A percentile compares a stretch with the other conserved stretches of the same genome.
Evolutionary conservation across 2,113 vertebrate genomes (phyloP).

Genomic region (Monarcha castaneiventris): DNA sequence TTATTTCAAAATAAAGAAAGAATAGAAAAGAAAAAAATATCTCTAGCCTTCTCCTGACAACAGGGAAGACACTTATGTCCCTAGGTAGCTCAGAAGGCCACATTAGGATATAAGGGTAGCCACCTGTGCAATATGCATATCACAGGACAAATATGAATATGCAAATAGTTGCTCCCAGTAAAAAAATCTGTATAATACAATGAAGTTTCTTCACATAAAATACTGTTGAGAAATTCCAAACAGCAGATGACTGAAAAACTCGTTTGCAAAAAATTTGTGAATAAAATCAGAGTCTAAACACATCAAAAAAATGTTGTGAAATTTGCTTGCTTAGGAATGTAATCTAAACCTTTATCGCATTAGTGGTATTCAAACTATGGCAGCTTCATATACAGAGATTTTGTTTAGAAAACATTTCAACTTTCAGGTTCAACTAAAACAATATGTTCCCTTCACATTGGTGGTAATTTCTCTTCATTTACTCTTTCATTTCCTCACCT

Average conservation of each 20-base stretch:
- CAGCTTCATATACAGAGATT: background rate
- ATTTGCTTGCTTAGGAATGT: background rate
- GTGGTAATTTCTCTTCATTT: background rate
- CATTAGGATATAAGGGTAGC: background rate
- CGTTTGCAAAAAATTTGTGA: background rate
- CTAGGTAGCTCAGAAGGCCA: background rate
- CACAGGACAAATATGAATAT: background rate
- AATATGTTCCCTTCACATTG: background rate
- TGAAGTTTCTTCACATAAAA: background rate
- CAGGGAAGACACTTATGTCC: background rate
- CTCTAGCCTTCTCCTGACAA: background rate
- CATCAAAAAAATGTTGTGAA: background rate
- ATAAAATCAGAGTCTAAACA: background rate
- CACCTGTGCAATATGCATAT: background rate
- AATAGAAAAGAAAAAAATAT: background rate
- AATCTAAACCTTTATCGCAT: background rate
- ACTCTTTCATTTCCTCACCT: background rate
- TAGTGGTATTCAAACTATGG: background rate
- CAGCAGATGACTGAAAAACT: background rate
- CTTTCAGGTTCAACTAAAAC: rapidly evolving
- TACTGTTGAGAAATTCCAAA: background rate
- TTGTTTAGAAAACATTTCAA: background rate
- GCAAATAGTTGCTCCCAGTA: background rate
- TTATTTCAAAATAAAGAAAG: background rate
- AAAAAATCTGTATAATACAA: background rate